A percentile compares a stretch with the other conserved stretches of the same genome.
Evolutionary conservation across 2,113 vertebrate species (phyloP).

Genomic region (Prunella himalayana): DNA sequence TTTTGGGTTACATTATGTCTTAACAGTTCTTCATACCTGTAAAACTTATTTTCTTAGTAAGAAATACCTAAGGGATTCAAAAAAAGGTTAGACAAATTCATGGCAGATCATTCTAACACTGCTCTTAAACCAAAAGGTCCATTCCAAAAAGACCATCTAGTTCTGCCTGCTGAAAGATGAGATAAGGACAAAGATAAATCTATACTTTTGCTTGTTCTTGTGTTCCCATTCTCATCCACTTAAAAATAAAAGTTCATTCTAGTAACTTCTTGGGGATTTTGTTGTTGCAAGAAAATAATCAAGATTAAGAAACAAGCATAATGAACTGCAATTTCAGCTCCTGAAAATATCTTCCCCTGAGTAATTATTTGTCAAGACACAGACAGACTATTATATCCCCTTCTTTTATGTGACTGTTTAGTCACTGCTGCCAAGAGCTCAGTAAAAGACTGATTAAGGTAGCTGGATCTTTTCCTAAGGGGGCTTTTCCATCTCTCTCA

Average conservation of each 20-base stretch:
- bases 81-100: background rate
- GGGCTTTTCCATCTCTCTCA: constrained; percentile 11
- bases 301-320: background rate
- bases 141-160: background rate
- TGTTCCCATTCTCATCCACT: background rate
- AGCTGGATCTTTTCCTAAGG: constrained; percentile 5
- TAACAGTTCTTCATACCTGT: background rate
- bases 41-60: background rate
- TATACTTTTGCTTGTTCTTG: background rate
- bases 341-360: constrained; percentile 1
- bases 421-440: constrained; percentile 41
- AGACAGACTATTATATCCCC: constrained; percentile 32
- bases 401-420: constrained; percentile 32
- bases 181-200: background rate
- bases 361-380: constrained; percentile 43
- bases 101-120: background rate
- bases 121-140: background rate
- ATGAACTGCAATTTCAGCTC: constrained; percentile 24
- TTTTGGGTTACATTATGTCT: background rate
- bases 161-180: background rate
- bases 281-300: background rate
- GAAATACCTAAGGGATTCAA: background rate
- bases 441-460: constrained; percentile 40
- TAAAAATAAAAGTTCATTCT: background rate
- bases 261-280: background rate